Percentiles rank a stretch among this genome's conserved stretches.
phyloP scores from a whole-genome alignment of 1,140 invertebrate genomes.

The Drosophila sturtevanti region DNA sequence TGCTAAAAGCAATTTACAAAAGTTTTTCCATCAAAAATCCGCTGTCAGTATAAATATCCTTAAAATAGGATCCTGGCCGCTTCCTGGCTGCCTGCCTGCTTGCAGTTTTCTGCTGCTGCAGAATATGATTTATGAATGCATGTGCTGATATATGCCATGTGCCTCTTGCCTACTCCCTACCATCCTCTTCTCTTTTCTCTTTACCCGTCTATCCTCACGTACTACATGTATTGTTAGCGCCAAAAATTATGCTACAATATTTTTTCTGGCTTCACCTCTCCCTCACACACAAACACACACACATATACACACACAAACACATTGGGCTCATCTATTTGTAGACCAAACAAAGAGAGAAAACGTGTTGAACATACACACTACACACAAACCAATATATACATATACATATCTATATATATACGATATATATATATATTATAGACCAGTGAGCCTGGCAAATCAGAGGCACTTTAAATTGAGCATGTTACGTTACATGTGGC shows the following conservation, averaged over 20 bases:
- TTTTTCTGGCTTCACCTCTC: conserved; percentile 50
- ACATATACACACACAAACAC: conserved; percentile 19
- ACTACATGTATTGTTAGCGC: conserved; percentile 65
- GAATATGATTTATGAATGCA: conserved; percentile 81
- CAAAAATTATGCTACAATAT: conserved; percentile 81
- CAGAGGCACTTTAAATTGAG: conserved; percentile 74
- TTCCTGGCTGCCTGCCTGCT: conserved; percentile 70
- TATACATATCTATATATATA: neutral
- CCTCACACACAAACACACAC: conserved; percentile 10
- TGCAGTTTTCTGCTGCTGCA: conserved; percentile 54
- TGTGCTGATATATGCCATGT: conserved; percentile 78
- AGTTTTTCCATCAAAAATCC: conserved; percentile 83
- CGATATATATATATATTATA: neutral
- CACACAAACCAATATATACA: conserved; percentile 6
- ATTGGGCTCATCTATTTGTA: conserved; percentile 69
- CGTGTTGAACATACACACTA: conserved; percentile 51
- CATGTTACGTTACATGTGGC: conserved; percentile 59
- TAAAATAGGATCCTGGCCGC: conserved; percentile 73
- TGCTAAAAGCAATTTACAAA: conserved; percentile 81
- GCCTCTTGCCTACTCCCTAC: conserved; percentile 39
- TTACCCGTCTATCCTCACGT: conserved; percentile 28
- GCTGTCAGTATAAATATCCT: conserved; percentile 82
- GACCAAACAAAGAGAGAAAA: conserved; percentile 67
- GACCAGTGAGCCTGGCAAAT: conserved; percentile 48
- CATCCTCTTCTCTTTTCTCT: neutral